phyloP scores from a whole-genome alignment of 2,113 vertebrate species.

The Ophthalmolycus amberensis region DNA sequence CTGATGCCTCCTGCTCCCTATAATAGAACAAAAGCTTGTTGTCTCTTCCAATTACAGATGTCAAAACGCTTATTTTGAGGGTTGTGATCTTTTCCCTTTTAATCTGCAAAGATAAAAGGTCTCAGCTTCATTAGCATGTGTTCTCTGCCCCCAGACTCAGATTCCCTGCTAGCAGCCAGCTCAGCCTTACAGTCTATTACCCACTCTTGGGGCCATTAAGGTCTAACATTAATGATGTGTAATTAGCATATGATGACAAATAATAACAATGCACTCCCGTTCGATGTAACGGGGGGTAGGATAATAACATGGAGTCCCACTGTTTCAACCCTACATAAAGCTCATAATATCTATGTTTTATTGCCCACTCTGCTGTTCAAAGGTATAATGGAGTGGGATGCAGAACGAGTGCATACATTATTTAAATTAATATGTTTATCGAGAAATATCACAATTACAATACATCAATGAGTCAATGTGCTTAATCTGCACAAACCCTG shows the following conservation, averaged over 20 bases:
- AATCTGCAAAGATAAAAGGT: conserved; percentile 89
- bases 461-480: conserved; percentile 76
- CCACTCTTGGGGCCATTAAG: conserved; percentile 88
- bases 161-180: conserved; percentile 80
- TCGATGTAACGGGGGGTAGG: conserved; percentile 90
- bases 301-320: conserved; percentile 92
- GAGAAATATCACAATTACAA: conserved; percentile 72
- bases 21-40: conserved; percentile 85
- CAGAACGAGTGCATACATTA: conserved; percentile 81
- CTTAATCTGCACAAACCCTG: conserved; percentile 76
- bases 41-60: conserved; percentile 88
- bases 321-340: conserved; percentile 83
- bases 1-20: conserved; percentile 76
- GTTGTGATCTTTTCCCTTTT: conserved; percentile 89
- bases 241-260: conserved; percentile 98
- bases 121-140: conserved; percentile 85
- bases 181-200: conserved; percentile 88
- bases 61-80: conserved; percentile 89
- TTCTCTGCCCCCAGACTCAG: conserved; percentile 78
- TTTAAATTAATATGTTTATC: conserved; percentile 81
- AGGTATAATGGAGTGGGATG: conserved; percentile 80
- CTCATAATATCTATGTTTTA: conserved; percentile 83
- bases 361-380: conserved; percentile 77
- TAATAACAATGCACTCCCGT: conserved; percentile 91
- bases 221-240: conserved; percentile 95